phyloP scores from a whole-genome alignment of 2,113 vertebrate species.

The Microcebus tavaratra region DNA sequence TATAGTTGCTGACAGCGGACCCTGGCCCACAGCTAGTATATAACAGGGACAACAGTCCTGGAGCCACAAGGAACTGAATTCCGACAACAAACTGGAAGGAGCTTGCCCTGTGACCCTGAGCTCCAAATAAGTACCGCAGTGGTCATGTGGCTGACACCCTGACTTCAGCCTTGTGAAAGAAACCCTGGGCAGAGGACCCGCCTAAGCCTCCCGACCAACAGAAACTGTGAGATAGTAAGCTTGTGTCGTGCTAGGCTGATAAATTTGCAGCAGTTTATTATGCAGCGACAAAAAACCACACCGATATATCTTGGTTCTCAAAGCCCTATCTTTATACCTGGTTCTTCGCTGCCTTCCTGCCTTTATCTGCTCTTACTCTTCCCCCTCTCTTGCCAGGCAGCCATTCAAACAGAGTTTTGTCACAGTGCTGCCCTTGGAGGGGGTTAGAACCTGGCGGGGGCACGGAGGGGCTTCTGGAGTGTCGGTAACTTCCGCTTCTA shows the following conservation, averaged over 20 bases:
- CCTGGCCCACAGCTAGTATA: background rate
- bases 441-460: background rate
- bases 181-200: background rate
- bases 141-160: background rate
- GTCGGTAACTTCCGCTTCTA: background rate
- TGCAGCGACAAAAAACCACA: background rate
- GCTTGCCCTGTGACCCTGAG: background rate
- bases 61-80: background rate
- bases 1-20: background rate
- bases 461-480: background rate
- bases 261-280: background rate
- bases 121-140: background rate
- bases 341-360: background rate
- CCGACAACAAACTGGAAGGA: background rate
- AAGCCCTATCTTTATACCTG: background rate
- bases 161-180: background rate
- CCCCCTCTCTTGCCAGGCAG: background rate
- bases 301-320: background rate
- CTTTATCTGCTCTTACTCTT: background rate
- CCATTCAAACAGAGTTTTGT: background rate
- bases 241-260: background rate
- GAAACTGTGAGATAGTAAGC: background rate
- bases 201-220: background rate
- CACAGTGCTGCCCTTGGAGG: background rate
- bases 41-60: background rate